Base-by-base conservation (phyloP, 2,888 invertebrate species). In the Ernsta delagoae region DNA sequence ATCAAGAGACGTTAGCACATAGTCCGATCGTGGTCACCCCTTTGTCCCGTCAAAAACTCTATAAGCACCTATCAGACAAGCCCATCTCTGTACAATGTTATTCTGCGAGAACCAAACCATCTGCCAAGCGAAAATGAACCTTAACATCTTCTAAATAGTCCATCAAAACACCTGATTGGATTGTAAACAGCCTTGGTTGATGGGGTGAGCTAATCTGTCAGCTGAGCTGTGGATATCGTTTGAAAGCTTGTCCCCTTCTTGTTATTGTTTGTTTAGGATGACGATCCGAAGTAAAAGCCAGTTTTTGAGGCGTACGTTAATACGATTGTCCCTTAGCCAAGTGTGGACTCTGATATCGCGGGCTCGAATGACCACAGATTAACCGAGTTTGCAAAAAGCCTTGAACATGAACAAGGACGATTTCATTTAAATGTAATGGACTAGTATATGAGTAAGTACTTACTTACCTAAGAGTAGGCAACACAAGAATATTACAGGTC, bases 251-350 rank as follows among this genome's bases (percentile, higher is more conserved):
- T 87, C 88, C 59, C 88, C 84, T 83, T 73, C 82, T 79, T 89
- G 88, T 90, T 91, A 92, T 92, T 93, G 92, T 93, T 92, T 93
- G 89, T 92, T 92, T 93, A 92, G 92, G 92, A 90, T 86, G 86
- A 85, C 86, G 83, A 88, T 88, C 89, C 85, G 88, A 83, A 85
- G 90, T 85, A 82, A 85, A 89, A 89, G 85, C 86, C 81, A 83
- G 86, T 89, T 90, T 92, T 88, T 88, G 92, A 91, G 86, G 90
- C 90, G 86, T 89, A 86, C 77, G 76, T 79, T 91, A 91, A 93
- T 90, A 86, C 89, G 92, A 93, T 93, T 92, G 88, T 88, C 82
- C 79, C 80, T 80, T 78, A 84, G 86, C 79, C 83, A 83, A 87
- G 86, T 85, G 84, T 72, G 39, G 57, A 36, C 61, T 57, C 68